These are phyloP conservation scores for Athripsodes cinereus DNA, from an alignment of 2,888 invertebrate genomes.

Conservation along the genomic window DNA sequence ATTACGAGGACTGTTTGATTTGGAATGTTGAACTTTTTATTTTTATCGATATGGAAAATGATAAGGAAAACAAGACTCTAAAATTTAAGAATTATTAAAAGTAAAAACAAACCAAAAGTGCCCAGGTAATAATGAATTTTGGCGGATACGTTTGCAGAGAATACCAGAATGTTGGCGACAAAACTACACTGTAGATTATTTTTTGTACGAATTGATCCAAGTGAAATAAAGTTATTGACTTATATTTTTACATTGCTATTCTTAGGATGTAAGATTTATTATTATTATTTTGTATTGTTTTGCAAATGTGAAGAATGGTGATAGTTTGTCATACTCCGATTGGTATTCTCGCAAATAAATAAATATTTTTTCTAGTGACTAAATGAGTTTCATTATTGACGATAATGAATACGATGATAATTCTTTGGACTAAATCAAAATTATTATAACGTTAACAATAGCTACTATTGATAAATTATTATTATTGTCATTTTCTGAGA, in stretches of 20 bases:
- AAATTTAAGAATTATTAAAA: conserved; percentile 7
- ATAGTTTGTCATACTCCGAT: not conserved
- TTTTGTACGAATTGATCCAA: conserved; percentile 5
- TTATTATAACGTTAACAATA: not conserved
- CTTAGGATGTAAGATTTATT: not conserved
- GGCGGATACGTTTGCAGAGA: conserved; percentile 17
- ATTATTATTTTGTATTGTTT: not conserved
- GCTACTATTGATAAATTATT: not conserved
- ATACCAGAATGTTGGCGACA: conserved; percentile 6
- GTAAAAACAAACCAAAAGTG: conserved; percentile 45
- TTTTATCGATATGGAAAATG: conserved; percentile 29
- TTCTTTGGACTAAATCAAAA: not conserved
- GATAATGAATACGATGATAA: not conserved
- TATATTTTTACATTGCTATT: conserved; percentile 26
- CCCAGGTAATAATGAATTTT: conserved; percentile 44
- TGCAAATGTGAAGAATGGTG: not conserved
- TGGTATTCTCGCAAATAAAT: not conserved
- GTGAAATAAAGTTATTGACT: conserved; percentile 20
- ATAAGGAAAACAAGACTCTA: conserved; percentile 42
- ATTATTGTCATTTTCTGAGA: conserved; percentile 12
- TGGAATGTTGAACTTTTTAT: conserved; percentile 36
- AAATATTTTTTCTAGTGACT: not conserved
- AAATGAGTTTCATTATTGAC: not conserved
- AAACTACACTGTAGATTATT: conserved; percentile 10
- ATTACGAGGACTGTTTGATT: conserved; percentile 24